Evolutionary conservation across 2,113 vertebrate genomes (phyloP).

Genomic region (Nyctereutes procyonoides): DNA sequence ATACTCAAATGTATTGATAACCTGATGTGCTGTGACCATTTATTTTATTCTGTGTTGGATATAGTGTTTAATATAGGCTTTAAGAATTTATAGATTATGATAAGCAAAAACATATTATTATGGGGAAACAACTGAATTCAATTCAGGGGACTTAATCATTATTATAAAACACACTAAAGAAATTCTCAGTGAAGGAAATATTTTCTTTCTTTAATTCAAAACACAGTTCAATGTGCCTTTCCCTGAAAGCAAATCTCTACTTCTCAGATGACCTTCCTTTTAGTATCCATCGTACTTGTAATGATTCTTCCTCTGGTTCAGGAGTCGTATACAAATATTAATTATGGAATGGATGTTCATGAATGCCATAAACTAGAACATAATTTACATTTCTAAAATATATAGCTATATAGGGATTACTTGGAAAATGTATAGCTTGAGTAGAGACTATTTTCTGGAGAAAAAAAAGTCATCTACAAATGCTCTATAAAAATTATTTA

Average conservation of each 20-base stretch:
- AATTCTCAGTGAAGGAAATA: background rate
- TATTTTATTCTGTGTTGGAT: slow-evolving; percentile 58
- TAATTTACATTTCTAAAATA: background rate
- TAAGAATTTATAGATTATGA: slow-evolving; percentile 36
- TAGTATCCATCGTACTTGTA: background rate
- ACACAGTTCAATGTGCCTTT: background rate
- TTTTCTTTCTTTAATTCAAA: background rate
- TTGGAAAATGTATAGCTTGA: background rate
- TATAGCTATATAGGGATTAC: background rate
- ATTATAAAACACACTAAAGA: background rate
- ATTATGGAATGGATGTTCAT: background rate
- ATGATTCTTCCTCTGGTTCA: background rate
- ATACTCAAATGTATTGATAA: slow-evolving; percentile 74
- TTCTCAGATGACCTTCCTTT: background rate
- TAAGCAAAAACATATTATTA: slow-evolving; percentile 35
- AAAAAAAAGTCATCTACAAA: background rate
- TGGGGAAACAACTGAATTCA: slow-evolving; percentile 24
- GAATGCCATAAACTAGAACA: background rate
- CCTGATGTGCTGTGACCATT: slow-evolving; percentile 49
- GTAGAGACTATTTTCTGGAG: background rate
- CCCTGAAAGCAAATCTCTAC: background rate
- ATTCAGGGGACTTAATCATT: background rate
- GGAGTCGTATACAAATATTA: background rate
- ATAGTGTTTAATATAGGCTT: slow-evolving; percentile 59
- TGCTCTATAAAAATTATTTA: background rate